phyloP scores from a whole-genome alignment of 2,888 invertebrate genomes.

The Monoplex corrugatus region DNA sequence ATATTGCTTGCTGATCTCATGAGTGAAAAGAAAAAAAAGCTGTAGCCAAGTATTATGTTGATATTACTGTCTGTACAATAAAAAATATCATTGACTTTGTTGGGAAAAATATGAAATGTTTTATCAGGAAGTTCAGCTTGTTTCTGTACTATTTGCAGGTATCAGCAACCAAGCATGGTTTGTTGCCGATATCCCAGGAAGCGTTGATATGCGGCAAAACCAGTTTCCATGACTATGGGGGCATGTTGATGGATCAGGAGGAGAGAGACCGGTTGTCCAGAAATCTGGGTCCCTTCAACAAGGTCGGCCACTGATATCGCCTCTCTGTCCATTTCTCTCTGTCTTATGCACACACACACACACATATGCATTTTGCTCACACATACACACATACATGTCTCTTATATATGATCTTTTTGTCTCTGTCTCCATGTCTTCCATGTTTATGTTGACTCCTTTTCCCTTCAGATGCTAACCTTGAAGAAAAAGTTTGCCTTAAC shows the following conservation, averaged over 20 bases:
- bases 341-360: too few species aligned
- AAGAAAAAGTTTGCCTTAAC: too few species aligned
- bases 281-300: slow-evolving; percentile 92
- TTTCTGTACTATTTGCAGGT: slow-evolving; percentile 82
- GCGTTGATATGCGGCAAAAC: slow-evolving; percentile 95
- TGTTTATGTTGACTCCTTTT: too few species aligned
- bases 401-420: neutral
- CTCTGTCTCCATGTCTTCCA: neutral
- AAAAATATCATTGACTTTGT: too few species aligned
- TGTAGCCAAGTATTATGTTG: too few species aligned
- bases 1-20: too few species aligned
- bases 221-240: slow-evolving; percentile 89
- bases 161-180: slow-evolving; percentile 92
- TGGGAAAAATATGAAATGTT: too few species aligned
- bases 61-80: too few species aligned
- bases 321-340: too few species aligned
- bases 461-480: too few species aligned
- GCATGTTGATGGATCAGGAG: slow-evolving; percentile 88
- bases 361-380: neutral
- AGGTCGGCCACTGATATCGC: slow-evolving; percentile 84
- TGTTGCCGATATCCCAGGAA: slow-evolving; percentile 95
- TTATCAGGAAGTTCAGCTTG: too few species aligned
- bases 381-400: neutral
- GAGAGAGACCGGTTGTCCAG: slow-evolving; percentile 95
- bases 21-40: too few species aligned